Conservation (phyloP, 2,113 vertebrate genomes). For the Micronycteris hirsuta region DNA sequence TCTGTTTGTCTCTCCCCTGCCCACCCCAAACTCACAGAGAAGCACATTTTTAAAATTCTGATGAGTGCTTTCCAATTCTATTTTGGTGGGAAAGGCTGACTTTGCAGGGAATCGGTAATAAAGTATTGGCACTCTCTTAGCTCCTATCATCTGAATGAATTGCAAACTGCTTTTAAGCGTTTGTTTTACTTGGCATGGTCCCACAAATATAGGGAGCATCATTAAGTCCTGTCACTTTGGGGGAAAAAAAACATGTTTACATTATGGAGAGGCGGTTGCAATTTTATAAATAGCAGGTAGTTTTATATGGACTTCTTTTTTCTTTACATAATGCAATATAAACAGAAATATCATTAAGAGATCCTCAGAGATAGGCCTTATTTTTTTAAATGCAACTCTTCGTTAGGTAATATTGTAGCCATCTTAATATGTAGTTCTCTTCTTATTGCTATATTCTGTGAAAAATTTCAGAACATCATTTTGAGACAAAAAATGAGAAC, state of each 20-base stretch:
- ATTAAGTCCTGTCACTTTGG: neutral
- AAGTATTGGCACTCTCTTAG: neutral
- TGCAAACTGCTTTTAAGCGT: neutral
- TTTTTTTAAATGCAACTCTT: neutral
- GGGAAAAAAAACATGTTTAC: neutral
- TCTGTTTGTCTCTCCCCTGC: neutral
- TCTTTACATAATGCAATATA: neutral
- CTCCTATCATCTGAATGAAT: neutral
- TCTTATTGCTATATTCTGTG: neutral
- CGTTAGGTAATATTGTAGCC: neutral
- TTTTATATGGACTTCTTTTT: neutral
- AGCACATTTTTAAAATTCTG: conserved; percentile 33
- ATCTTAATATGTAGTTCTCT: neutral
- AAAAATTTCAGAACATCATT: conserved; percentile 8
- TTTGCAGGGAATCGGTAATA: neutral
- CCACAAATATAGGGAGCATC: neutral
- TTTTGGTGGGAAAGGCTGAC: conserved; percentile 27
- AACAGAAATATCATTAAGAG: neutral
- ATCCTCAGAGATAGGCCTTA: neutral
- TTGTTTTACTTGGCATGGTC: neutral
- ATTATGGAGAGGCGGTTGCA: neutral
- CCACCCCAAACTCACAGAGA: neutral
- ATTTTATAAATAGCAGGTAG: neutral
- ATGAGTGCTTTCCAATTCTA: conserved; percentile 7
- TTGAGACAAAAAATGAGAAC: neutral